These are phyloP conservation scores for Morinoia aosen DNA, from an alignment of 2,888 invertebrate species.

Conservation along the genomic window DNA sequence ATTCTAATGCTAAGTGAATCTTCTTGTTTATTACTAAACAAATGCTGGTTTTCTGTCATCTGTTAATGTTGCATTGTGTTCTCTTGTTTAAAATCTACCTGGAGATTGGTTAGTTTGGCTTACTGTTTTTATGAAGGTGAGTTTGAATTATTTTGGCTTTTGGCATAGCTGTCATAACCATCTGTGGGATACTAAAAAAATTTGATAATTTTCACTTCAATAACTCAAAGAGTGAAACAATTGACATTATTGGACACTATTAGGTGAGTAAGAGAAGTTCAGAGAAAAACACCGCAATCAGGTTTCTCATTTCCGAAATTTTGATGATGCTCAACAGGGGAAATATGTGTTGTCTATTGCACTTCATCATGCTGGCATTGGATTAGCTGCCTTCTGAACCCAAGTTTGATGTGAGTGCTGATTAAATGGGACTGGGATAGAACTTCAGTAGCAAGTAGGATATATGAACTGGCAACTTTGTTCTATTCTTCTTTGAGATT, in stretches of 20 bases:
- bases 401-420: neutral
- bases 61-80: constrained; percentile 49
- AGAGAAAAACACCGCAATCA: neutral
- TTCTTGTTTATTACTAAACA: constrained; percentile 60
- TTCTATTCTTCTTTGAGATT: no score
- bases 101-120: neutral
- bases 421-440: neutral
- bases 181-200: no score
- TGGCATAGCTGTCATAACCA: no score
- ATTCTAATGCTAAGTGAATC: no score
- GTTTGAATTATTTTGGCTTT: no score
- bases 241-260: no score
- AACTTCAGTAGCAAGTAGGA: neutral
- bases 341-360: neutral
- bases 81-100: constrained; percentile 71
- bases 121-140: neutral
- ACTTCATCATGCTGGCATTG: neutral
- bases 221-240: no score
- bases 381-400: neutral
- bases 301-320: neutral
- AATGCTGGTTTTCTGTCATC: constrained; percentile 64
- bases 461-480: neutral
- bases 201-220: no score
- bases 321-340: neutral
- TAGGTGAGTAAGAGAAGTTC: no score